These are phyloP conservation scores for Hippasteria phrygiana DNA, from an alignment of 53 echinoderm and acorn worm genomes.

Conservation along the genomic window DNA sequence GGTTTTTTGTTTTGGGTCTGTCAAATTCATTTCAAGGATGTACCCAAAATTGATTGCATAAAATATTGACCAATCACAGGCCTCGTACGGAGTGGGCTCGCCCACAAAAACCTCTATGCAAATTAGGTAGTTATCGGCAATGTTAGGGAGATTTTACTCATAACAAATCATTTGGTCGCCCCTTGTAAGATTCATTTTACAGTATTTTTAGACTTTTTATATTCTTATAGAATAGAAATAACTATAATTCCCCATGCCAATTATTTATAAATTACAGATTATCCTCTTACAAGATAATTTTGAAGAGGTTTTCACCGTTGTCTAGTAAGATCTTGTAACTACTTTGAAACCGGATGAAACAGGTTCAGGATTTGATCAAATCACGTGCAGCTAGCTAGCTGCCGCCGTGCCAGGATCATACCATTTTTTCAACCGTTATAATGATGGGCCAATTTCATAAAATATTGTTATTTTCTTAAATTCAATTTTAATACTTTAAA, in stretches of 20 bases:
- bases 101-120: slow-evolving; percentile 72
- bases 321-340: background rate
- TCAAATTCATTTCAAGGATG: slow-evolving; percentile 82
- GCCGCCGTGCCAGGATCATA: background rate
- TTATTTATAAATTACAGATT: no score
- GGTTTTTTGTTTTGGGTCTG: slow-evolving; percentile 84
- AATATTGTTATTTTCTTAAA: background rate
- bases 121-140: slow-evolving; percentile 7
- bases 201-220: background rate
- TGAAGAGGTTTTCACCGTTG: background rate
- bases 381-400: slow-evolving; percentile 36
- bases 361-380: slow-evolving; percentile 37
- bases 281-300: background rate
- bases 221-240: background rate
- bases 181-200: background rate
- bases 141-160: slow-evolving; percentile 81
- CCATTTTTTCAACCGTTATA: slow-evolving; percentile 18
- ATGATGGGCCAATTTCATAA: background rate
- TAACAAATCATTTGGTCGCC: slow-evolving; percentile 19
- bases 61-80: slow-evolving; percentile 78
- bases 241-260: no score
- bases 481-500: background rate
- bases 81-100: slow-evolving; percentile 59
- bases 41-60: slow-evolving; percentile 64
- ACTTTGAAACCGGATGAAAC: slow-evolving; percentile 23